Evolutionary conservation across 2,888 invertebrate genomes (phyloP), one percentile per base, ranked within the genome.

Genomic region (Ormyrus nitidulus): DNA sequence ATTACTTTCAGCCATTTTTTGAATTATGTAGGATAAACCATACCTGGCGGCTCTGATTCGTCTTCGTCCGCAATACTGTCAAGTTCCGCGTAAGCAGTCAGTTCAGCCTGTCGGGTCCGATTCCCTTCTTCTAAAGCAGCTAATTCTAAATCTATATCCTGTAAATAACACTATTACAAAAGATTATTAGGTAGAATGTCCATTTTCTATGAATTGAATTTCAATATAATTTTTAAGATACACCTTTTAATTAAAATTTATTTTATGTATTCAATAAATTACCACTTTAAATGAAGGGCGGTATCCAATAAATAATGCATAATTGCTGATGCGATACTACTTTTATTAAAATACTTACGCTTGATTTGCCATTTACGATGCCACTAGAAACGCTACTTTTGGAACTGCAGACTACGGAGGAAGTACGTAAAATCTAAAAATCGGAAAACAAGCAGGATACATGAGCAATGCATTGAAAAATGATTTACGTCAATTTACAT

Each of bases 31-130:
- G 53, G 44, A 44, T 7, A 69, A 79, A 76, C 86, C 88, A 82
- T 88, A 90, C 90, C 90, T 89, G 90, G 90, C 77, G 90, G 90
- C 79, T 90, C 90, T 72, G 89, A 89, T 76, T 90, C 90, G 77
- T 90, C 90, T 80, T 90, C 90, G 51, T 90, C 90, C 19, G 90
- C 90, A 59, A 90, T 89, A 84, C 89, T 89, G 83, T 90, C 90
- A 54, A 90, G 83, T 82, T 90, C 90, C 68, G 90, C 90, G 73
- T 90, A 90, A 49, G 89, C 90, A 34, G 90, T 87, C 69, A 90
- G 76, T 82, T 90, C 90, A 13, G 89, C 88, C 61, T 89, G 89
- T 10, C 90, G 88, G 80, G 87, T 90, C 48, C 90, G 86, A 74
- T 89, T 90, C 10, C 88, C 89, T 76, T 90, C 90, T 81, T 90